Evolutionary conservation across 2,888 invertebrate genomes (phyloP), one percentile per base, ranked within the genome.

Genomic region (Trachelus iudaicus): DNA sequence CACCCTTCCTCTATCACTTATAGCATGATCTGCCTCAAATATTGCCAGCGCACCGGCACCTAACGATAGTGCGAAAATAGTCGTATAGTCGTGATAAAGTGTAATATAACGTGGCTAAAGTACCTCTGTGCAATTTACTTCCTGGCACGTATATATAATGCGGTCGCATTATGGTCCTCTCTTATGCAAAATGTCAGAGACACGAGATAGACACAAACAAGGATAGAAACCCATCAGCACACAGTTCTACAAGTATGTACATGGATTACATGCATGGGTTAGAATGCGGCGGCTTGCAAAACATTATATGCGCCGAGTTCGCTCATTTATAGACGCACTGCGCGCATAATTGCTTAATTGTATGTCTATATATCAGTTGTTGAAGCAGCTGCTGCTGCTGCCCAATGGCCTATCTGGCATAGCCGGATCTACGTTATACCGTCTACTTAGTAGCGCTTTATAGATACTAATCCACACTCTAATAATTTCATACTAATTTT

Each of bases 261-360:
- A 73, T 15, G 71, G 1, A 15, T 33, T 33, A 33, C 31, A 9
- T 3, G 15, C 71, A 31, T 71, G 71, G 12, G 15, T 71, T 33
- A 31, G 71, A 33, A 71, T 33, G 71, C 31, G 71, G 31, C 71
- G 71, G 30, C 71, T 34, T 73, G 74, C 74, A 30, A 34, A 73
- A 73, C 74, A 73, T 73, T 34, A 35, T 56, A 9, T 35, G 34
- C 35, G n/a, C 74, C 35, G 74, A 31, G 73, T 56, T 69, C 76
- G 35, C 68, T 76, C 73, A 34, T 68, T 73, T 79, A 77, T 77
- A 76, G 73, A 76, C 15, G 69, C 69, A 71, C 76, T 30, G 34
- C 69, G 73, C 69, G 68, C 76, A 78, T 78, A 78, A 78, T 78
- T 78, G 78, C 78, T 78, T 78, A 78, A 78, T 78, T 78, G 78